Base-by-base conservation (phyloP, 2,797 vertebrate genomes). In the Lutjanus argentimaculatus region DNA sequence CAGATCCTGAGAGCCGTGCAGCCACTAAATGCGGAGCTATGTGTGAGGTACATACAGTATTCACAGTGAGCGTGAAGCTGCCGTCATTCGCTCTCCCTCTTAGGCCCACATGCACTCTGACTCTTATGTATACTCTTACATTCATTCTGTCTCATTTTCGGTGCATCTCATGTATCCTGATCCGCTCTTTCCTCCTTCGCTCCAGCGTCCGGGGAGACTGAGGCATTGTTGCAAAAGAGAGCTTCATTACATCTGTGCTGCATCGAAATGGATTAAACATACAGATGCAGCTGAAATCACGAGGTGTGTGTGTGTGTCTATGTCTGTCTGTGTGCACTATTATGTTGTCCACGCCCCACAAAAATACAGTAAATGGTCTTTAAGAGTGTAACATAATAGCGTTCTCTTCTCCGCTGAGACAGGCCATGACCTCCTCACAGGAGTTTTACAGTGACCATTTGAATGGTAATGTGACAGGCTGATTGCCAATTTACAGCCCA, bases 401-500 rank as follows among this genome's bases (percentile, higher is more conserved):
- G 0, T 66, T 65, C 71, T 77, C 72, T 69, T 49, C 67, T 57
- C 64, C 22, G 4, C 80, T 8, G 59, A 76, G 84, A 71, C 58
- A 5, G 83, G 75, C 63, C 79, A 0, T 40, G 80, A 87, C 89
- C 92, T 81, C 72, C 36, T 74, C 57, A 30, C 64, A 16, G 73
- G 21, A 74, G 70, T 77, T 36, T 58, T 21, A 42, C 66, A 8
- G 66, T 79, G 80, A 81, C 86, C 68, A 71, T 92, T 87, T 86
- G 79, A 89, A 92, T 87, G 83, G 76, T 79, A 90, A 88, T 77
- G 81, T 88, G 90, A 85, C 85, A 45, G 83, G 63, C 67, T 83
- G 88, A 92, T 90, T 89, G 88, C 66, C 87, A 92, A 86, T 93
- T 91, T 91, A 72, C 66, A 67, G 81, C 84, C 67, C 79, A 56